Base-by-base conservation (phyloP, 35 echinoderm and acorn worm genomes). In the Heliocidaris tuberculata region DNA sequence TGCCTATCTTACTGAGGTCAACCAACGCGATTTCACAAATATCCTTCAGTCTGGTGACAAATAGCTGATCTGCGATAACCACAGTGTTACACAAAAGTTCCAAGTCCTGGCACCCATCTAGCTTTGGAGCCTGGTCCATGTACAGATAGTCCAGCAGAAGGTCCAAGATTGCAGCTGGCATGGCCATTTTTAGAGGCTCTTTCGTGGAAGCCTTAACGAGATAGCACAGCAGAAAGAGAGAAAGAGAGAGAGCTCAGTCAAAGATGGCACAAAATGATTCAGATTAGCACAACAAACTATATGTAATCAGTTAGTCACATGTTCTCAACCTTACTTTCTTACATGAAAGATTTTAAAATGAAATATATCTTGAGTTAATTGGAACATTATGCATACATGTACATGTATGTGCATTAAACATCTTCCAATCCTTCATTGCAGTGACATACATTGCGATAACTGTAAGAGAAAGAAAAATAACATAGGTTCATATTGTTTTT, bases 61-160 rank as follows among this genome's bases (percentile, higher is more conserved):
- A 85, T 13, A 99, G 96, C 50, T 99, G 98, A 59, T 99, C 98
- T 5, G 96, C 96, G 15, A 95, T 96, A 32, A 95, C 95, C 9
- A 99, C 70, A 10, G 96, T 59, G 88, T 97, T 99, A 85, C 98
- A 99, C 48, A 99, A 71, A 17, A 99, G 87, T 60, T 99, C 98
- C 48, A 99, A 93, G 59, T 99, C 97, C 7, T 94, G 94, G 52
- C 94, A 95, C 29, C 85, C 50, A 50, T 86, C 85, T 9, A 99
- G 48, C 17, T 31, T 87, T 4, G 94, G 96, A 29, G 96, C 96
- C 30, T 95, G 88, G 35, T 96, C 96, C 21, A 96, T 97, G 96
- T 99, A 99, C 31, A 99, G 87, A 56, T 96, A 99, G 54, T 99
- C 96, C 31, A 99, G 94, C 2, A 99, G 54, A 7, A 97, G 94